Evolutionary conservation across 2,888 invertebrate species (phyloP).

Genomic region (Ophion ventricosus): DNA sequence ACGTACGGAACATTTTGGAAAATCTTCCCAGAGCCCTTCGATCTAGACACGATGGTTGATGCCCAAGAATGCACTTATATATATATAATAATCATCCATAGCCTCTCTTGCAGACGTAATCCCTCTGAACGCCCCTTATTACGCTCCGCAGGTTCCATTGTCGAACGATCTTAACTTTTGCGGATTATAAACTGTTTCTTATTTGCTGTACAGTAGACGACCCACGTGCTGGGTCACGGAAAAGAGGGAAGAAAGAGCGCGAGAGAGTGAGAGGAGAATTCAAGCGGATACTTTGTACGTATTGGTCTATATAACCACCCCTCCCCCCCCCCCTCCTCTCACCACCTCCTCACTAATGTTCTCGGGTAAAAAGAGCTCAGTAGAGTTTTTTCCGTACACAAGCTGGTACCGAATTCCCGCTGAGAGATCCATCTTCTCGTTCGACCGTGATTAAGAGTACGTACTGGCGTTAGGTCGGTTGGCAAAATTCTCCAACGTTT

Average conservation of each 20-base stretch:
- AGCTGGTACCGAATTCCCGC: conserved; percentile 52
- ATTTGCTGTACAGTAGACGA: conserved; percentile 72
- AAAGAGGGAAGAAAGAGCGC: conserved; percentile 16
- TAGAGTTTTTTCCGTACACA: conserved; percentile 20
- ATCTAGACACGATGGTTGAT: conserved; percentile 25
- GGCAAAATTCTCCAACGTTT: conserved; percentile 50
- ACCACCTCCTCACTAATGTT: conserved; percentile 40
- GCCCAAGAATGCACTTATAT: conserved; percentile 34
- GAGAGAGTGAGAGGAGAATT: conserved; percentile 44
- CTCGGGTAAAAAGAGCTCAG: conserved; percentile 36
- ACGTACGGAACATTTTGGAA: not conserved
- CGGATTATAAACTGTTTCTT: conserved; percentile 81
- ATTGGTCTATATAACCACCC: not conserved
- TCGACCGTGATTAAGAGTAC: conserved; percentile 57
- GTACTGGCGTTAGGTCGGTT: conserved; percentile 45
- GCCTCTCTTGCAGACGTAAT: conserved; percentile 72
- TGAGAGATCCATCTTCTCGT: conserved; percentile 64
- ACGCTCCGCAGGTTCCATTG: conserved; percentile 80
- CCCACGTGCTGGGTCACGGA: conserved; percentile 58
- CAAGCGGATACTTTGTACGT: conserved; percentile 26
- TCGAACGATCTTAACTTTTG: conserved; percentile 81
- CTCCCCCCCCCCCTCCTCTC: not conserved
- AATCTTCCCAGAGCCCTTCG: conserved; percentile 14
- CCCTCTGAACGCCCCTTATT: conserved; percentile 81
- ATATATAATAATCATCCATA: conserved; percentile 35